Conservation (phyloP, 2,888 invertebrate species). For the Dendrolimus houi region DNA sequence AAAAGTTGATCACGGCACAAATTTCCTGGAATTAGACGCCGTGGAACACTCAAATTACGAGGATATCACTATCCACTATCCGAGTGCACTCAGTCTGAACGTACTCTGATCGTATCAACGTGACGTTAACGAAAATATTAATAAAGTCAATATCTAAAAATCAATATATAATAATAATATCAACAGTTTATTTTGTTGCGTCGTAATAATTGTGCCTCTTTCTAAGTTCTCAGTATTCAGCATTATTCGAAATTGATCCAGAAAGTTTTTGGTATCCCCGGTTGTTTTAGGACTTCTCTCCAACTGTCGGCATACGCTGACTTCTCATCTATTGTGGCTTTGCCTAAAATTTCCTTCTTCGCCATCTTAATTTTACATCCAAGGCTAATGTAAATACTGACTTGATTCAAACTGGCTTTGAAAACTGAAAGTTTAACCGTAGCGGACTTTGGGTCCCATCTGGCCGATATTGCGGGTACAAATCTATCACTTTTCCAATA, state of each 20-base stretch:
- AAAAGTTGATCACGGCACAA: too few relatives aligned
- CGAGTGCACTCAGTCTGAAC: too few relatives aligned
- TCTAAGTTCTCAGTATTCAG: neutral
- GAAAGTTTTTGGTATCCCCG: conserved; percentile 73
- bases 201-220: neutral
- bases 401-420: conserved; percentile 77
- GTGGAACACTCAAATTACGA: too few relatives aligned
- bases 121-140: too few relatives aligned
- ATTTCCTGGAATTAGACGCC: too few relatives aligned
- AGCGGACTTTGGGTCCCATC: conserved; percentile 81
- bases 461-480: conserved; percentile 84
- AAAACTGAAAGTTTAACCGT: conserved; percentile 79
- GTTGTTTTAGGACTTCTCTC: conserved; percentile 76
- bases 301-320: conserved; percentile 76
- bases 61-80: too few relatives aligned
- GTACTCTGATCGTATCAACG: too few relatives aligned
- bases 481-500: conserved; percentile 86
- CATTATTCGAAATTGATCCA: conserved; percentile 76
- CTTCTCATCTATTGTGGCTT: conserved; percentile 79
- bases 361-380: conserved; percentile 81
- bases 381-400: conserved; percentile 80
- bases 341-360: conserved; percentile 81
- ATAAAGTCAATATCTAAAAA: too few relatives aligned
- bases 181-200: neutral
- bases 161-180: neutral